Percentiles rank a stretch among this genome's conserved stretches.
These are phyloP conservation scores for Drosophila borealis DNA, from an alignment of 2,888 invertebrate species.

Conservation along the genomic window DNA sequence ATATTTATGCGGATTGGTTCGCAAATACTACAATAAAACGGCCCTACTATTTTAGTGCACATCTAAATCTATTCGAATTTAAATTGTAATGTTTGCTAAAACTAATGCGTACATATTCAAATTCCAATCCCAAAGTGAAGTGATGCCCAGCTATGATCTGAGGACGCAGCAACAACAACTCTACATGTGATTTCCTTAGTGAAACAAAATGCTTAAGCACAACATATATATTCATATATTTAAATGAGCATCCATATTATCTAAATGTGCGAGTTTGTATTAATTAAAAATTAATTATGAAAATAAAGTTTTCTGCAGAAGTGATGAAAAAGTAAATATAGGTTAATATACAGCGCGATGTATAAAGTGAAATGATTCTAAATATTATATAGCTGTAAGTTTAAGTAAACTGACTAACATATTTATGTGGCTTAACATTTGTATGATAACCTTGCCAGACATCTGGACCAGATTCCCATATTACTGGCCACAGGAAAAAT, in stretches of 20 bases:
- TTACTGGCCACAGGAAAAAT: too few relatives aligned
- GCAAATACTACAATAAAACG: constrained; percentile 23
- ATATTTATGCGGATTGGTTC: constrained; percentile 6
- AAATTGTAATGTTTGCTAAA: constrained; percentile 27
- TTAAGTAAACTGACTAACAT: too few relatives aligned
- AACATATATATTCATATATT: constrained; percentile 11
- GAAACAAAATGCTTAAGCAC: constrained; percentile 48
- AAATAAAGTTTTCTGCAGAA: neutral
- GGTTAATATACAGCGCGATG: too few relatives aligned
- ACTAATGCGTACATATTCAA: neutral
- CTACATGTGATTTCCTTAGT: constrained; percentile 67
- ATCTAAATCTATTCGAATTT: constrained; percentile 25
- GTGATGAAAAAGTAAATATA: too few relatives aligned
- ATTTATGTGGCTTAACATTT: too few relatives aligned
- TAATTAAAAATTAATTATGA: constrained; percentile 15
- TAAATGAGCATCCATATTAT: neutral
- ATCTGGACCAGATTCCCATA: too few relatives aligned
- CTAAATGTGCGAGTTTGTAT: constrained; percentile 20
- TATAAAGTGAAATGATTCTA: too few relatives aligned
- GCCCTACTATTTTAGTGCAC: constrained; percentile 5
- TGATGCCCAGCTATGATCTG: constrained; percentile 3
- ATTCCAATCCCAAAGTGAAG: constrained; percentile 6
- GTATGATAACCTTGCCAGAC: too few relatives aligned
- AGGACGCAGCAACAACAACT: constrained; percentile 38
- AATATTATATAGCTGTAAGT: too few relatives aligned